A percentile compares a stretch with the other conserved stretches of the same genome.
phyloP scores from a whole-genome alignment of 1,140 invertebrate genomes.

The Homarus americanus region DNA sequence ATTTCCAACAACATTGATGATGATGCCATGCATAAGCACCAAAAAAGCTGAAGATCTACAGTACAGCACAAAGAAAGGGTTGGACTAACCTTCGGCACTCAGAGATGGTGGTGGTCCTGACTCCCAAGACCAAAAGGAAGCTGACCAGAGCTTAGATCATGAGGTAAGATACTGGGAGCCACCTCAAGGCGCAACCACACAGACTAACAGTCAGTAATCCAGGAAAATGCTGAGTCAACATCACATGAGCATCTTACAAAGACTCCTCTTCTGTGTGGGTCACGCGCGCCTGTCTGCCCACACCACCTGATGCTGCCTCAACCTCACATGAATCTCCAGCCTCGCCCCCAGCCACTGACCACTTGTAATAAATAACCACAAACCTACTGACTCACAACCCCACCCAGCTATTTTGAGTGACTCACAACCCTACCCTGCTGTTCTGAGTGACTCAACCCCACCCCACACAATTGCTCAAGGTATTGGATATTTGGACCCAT shows the following conservation, averaged over 20 bases:
- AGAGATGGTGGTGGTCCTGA: background rate
- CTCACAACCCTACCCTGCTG: no score
- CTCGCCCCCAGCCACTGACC: no score
- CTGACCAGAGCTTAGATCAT: constrained; percentile 1
- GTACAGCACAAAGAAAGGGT: background rate
- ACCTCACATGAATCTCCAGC: no score
- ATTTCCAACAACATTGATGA: background rate
- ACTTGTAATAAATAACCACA: no score
- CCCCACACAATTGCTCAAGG: no score
- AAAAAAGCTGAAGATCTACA: background rate
- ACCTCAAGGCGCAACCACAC: background rate
- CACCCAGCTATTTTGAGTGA: no score
- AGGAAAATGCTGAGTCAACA: background rate
- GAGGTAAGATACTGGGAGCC: background rate
- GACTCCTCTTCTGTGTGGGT: background rate
- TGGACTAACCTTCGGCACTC: background rate
- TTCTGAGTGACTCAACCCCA: no score
- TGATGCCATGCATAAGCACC: background rate
- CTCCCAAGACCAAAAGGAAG: constrained; percentile 2
- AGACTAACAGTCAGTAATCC: background rate
- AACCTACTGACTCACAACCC: no score
- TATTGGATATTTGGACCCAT: no score
- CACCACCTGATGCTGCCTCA: no score
- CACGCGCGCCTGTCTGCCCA: no score
- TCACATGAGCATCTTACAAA: constrained; percentile 11